Conservation (phyloP, 1,140 invertebrate species). For the Cydia strobilella region DNA sequence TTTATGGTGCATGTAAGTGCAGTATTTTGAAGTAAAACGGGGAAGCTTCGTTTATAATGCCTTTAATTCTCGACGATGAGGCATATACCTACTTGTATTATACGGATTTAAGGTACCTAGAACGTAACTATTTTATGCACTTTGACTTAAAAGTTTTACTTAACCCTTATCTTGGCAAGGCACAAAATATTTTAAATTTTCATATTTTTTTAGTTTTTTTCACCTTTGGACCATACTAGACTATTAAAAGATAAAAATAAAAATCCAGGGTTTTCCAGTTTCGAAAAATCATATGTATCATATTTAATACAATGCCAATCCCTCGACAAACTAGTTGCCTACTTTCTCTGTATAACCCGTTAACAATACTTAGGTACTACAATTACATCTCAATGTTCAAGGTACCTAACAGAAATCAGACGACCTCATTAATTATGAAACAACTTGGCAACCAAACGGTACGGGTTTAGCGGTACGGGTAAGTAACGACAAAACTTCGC, state of each 20-base stretch:
- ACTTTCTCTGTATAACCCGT: not conserved
- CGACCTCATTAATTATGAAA: constrained; percentile 18
- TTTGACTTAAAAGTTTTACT: no score
- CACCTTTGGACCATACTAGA: no score
- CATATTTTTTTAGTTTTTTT: no score
- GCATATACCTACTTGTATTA: not conserved
- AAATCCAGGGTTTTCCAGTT: no score
- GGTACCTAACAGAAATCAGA: not conserved
- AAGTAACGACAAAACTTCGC: constrained; percentile 27
- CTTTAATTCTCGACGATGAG: not conserved
- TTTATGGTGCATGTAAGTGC: constrained; percentile 31
- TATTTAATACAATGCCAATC: no score
- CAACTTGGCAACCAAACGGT: constrained; percentile 17
- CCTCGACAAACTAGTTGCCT: no score
- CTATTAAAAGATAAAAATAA: no score
- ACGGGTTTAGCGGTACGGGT: constrained; percentile 5
- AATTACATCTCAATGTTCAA: not conserved
- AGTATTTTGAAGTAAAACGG: constrained; percentile 20
- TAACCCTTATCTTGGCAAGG: no score
- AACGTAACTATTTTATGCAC: no score
- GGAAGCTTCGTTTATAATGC: not conserved
- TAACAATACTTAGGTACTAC: not conserved
- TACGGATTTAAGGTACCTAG: no score
- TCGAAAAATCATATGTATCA: no score
- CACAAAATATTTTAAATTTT: no score